Conservation (phyloP, 2,113 vertebrate genomes). For the Engraulis encrasicolus region DNA sequence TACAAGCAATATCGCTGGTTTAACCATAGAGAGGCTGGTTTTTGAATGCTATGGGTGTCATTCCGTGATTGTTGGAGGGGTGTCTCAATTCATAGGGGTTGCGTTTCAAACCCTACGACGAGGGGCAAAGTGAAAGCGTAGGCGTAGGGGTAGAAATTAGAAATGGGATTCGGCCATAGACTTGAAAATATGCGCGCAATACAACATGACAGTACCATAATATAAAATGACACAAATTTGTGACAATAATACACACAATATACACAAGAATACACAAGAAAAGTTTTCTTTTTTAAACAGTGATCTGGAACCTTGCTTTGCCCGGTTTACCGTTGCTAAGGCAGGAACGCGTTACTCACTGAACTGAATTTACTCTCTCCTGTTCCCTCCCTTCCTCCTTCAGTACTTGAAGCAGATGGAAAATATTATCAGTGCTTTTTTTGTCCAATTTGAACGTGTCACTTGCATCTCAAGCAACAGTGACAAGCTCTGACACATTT, state of each 20-base stretch:
- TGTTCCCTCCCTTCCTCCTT: conserved; percentile 9
- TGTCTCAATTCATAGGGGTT: too few species aligned
- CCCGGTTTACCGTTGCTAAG: conserved; percentile 63
- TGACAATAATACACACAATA: not conserved
- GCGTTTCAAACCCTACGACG: too few species aligned
- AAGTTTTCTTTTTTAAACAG: too few species aligned
- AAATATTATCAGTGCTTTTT: not conserved
- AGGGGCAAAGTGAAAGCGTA: too few species aligned
- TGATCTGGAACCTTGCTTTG: not conserved
- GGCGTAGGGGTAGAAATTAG: too few species aligned
- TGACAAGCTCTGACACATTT: not conserved
- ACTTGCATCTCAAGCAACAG: not conserved
- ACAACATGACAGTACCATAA: not conserved
- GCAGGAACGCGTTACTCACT: conserved; percentile 53
- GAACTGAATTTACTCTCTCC: not conserved
- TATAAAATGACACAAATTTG: not conserved
- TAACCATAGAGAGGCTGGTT: too few species aligned
- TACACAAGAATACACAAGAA: too few species aligned
- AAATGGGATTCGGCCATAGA: too few species aligned
- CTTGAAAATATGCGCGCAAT: not conserved
- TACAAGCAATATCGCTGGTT: too few species aligned
- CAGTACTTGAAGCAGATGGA: conserved; percentile 18
- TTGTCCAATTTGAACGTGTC: not conserved
- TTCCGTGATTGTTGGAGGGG: too few species aligned
- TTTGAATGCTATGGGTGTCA: too few species aligned